Evolutionary conservation across 1,140 invertebrate genomes (phyloP), one percentile per base, ranked within the genome.

Genomic region (Lineus longissimus): DNA sequence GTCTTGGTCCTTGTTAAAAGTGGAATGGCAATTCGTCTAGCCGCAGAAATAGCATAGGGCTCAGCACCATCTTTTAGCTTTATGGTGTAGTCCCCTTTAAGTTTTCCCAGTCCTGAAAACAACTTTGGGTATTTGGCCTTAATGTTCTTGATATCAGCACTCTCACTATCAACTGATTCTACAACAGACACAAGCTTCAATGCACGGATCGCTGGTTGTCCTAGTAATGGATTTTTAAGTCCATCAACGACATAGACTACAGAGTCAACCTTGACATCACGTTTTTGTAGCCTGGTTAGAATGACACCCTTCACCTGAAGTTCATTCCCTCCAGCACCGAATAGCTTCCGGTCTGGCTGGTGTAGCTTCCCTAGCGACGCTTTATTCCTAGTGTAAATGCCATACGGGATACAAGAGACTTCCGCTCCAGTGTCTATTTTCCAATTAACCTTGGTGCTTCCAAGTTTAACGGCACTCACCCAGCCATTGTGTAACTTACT

Each of bases 271-370:
- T 36, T 4, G 4, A 7, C 33, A 36, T n/a, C 45, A 29, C 17
- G 27, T n/a, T 23, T 54, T 22, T 36, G 6, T 15, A 54, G 1
- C 13, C 9, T 40, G 29, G 23, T 29, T 13, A 36, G 22, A 45
- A 59, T 59, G 55, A 30, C 36, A 7, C 56, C 58, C 22, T 55
- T 41, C 2, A 64, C 63, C 11, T 25, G 51, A 4, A 64, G 27
- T 36, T 40, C 27, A 0, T 41, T 54, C 13, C 40, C 59, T 33
- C 62, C 56, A 30, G 55, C n/a, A 30, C 43, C 29, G 36, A 33
- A 59, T 6, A 64, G 27, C 41, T 51, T 56, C n/a, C 51, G 25
- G 13, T 55, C 29, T 27, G 61, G 27, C 33, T 7, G 33, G 19
- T 17, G 27, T 41, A 57, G 27, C 23, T n/a, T 25, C 15, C 33